Conservation (phyloP, 2,888 invertebrate genomes). For the Anagyrus pseudococci region DNA sequence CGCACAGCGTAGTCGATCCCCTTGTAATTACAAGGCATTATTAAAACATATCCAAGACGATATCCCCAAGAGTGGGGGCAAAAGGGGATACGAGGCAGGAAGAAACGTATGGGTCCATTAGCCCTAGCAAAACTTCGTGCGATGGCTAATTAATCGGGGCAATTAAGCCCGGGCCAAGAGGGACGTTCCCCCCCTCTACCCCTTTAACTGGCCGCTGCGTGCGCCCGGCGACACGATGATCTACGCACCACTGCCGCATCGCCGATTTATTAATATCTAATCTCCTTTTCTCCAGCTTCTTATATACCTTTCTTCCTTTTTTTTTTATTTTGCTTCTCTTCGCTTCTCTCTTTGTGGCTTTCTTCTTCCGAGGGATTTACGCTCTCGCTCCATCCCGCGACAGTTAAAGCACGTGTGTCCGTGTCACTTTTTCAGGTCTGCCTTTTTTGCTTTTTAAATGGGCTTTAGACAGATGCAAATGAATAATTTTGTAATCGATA, state of each 20-base stretch:
- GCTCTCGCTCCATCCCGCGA: not conserved
- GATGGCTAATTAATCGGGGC: conserved; percentile 58
- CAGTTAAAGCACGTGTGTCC: too few species aligned
- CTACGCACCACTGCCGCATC: conserved; percentile 46
- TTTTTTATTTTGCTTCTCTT: too few species aligned
- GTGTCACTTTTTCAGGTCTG: too few species aligned
- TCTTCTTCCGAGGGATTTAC: conserved; percentile 27
- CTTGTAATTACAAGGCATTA: conserved; percentile 45
- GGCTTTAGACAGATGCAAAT: too few species aligned
- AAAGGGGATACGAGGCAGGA: conserved; percentile 16
- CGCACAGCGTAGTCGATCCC: not conserved
- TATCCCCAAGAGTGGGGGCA: conserved; percentile 37
- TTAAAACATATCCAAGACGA: conserved; percentile 48
- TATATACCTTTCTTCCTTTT: too few species aligned
- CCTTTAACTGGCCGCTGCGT: not conserved
- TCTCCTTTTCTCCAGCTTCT: conserved; percentile 7
- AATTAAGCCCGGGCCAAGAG: conserved; percentile 47
- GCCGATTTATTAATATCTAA: conserved; percentile 50
- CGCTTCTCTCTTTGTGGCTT: conserved; percentile 17
- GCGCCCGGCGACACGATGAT: conserved; percentile 51
- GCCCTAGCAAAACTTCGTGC: conserved; percentile 48
- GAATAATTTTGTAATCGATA: too few species aligned
- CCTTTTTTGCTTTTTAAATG: too few species aligned
- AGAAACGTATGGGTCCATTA: conserved; percentile 55
- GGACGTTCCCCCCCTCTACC: too few species aligned